Evolutionary conservation across 2,113 vertebrate species (phyloP).

Genomic region (Cottus gobio): DNA sequence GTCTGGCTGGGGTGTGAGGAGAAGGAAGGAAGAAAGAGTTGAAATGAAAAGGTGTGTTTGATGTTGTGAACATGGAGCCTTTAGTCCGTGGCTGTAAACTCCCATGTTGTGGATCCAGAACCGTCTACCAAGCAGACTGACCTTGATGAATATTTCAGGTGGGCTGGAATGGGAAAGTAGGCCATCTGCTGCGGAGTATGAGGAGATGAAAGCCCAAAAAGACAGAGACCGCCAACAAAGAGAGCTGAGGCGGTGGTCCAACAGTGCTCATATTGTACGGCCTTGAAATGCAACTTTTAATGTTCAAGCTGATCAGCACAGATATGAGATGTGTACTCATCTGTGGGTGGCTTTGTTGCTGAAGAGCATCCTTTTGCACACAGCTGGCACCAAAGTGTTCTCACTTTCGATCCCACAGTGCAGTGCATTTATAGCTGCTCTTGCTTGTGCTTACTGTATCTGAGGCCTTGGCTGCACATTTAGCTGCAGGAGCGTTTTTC

Average conservation of each 20-base stretch:
- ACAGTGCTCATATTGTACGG: background rate
- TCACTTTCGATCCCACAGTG: background rate
- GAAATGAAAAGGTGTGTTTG: background rate
- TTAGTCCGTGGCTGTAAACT: background rate
- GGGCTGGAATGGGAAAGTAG: conserved; percentile 71
- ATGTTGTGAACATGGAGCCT: background rate
- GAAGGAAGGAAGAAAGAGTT: conserved; percentile 1
- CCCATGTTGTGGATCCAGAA: conserved; percentile 22
- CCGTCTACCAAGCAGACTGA: conserved; percentile 54
- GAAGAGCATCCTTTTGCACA: background rate
- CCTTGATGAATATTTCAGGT: conserved; percentile 81
- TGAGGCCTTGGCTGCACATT: conserved; percentile 21
- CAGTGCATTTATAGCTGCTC: background rate
- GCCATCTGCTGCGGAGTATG: conserved; percentile 53
- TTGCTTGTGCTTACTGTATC: conserved; percentile 27
- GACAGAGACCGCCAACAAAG: conserved; percentile 13
- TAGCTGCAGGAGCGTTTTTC: conserved; percentile 1
- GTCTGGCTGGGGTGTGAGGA: background rate
- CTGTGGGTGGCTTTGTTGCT: background rate
- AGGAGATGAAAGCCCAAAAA: conserved; percentile 23
- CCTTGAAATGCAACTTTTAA: background rate
- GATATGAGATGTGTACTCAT: background rate
- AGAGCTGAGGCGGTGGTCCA: conserved; percentile 9
- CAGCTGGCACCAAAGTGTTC: background rate
- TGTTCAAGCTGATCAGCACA: background rate